Conservation (phyloP, 2,888 invertebrate species). For the Nasonia oneida region DNA sequence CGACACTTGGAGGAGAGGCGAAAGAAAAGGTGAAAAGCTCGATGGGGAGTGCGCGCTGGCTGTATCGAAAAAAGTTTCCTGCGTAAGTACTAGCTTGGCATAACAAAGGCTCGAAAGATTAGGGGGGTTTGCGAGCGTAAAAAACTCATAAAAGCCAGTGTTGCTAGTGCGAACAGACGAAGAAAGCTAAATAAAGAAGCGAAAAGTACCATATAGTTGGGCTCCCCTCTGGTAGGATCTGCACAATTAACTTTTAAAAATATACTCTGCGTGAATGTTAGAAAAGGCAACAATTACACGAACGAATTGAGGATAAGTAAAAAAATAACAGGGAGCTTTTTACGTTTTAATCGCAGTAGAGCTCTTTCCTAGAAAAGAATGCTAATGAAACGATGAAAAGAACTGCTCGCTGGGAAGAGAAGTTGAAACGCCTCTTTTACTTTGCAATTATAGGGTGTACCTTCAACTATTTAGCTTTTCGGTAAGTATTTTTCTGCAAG, state of each 20-base stretch:
- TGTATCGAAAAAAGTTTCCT: slow-evolving; percentile 2
- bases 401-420: background rate
- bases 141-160: background rate
- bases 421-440: background rate
- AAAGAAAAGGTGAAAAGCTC: slow-evolving; percentile 9
- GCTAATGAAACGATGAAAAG: background rate
- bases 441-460: background rate
- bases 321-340: background rate
- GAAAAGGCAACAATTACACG: background rate
- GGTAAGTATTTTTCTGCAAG: background rate
- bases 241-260: background rate
- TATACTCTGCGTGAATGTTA: background rate
- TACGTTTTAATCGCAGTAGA: background rate
- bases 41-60: background rate
- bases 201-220: background rate
- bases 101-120: background rate
- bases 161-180: background rate
- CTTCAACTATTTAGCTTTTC: background rate
- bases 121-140: background rate
- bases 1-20: background rate
- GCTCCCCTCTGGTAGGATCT: background rate
- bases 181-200: slow-evolving; percentile 3
- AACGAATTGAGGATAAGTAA: background rate
- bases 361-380: background rate
- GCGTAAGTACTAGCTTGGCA: slow-evolving; percentile 12